Conservation (phyloP, 2,797 vertebrate genomes). For the Crax fasciolata region DNA sequence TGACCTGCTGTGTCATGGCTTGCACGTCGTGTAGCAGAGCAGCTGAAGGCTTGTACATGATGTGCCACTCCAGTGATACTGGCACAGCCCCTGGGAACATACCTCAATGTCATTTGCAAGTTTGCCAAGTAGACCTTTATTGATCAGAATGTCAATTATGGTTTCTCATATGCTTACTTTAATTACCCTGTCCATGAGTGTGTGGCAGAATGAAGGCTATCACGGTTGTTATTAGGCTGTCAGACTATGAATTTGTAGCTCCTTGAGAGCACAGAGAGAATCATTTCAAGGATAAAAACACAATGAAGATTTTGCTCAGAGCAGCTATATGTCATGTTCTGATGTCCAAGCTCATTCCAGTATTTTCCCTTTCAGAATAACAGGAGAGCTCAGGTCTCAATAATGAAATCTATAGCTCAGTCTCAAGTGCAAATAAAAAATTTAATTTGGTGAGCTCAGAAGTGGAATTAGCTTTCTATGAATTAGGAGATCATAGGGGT, state of each 20-base stretch:
- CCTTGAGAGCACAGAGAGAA: neutral
- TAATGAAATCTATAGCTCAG: neutral
- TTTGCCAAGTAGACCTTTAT: conserved; percentile 57
- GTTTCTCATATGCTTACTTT: conserved; percentile 45
- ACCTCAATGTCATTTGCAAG: conserved; percentile 9
- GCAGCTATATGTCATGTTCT: neutral
- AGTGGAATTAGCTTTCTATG: neutral
- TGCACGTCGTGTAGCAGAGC: fast-evolving
- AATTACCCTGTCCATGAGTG: conserved; percentile 46
- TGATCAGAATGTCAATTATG: conserved; percentile 59
- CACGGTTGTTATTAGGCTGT: conserved; percentile 43
- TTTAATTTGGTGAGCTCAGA: neutral
- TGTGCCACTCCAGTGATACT: neutral
- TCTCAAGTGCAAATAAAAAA: neutral
- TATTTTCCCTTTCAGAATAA: conserved; percentile 39
- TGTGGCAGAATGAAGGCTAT: conserved; percentile 49
- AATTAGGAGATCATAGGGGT: neutral
- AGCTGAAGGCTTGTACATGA: neutral
- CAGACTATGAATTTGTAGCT: conserved; percentile 46
- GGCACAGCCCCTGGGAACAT: conserved; percentile 25
- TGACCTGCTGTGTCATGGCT: neutral
- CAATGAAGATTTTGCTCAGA: neutral
- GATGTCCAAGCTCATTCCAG: neutral
- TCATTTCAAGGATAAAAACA: neutral
- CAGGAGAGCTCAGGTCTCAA: neutral